phyloP scores from a whole-genome alignment of 1,140 invertebrate genomes.

The Frieseomelitta varia region DNA sequence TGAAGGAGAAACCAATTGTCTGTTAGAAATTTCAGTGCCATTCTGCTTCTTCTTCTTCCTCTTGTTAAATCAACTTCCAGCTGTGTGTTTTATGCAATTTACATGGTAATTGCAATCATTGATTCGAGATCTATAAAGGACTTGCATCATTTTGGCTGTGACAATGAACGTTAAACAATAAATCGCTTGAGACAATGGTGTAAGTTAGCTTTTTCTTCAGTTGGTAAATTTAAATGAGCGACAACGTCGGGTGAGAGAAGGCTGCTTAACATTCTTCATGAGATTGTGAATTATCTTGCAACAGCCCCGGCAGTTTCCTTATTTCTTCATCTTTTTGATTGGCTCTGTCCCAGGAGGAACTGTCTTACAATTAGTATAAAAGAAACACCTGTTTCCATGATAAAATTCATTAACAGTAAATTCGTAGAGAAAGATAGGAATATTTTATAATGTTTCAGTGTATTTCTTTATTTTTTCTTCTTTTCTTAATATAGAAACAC shows the following conservation, averaged over 20 bases:
- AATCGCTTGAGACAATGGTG: constrained; percentile 26
- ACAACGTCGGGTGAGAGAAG: background rate
- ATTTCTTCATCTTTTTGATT: background rate
- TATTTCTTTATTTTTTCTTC: background rate
- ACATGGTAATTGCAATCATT: constrained; percentile 24
- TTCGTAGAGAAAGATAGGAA: background rate
- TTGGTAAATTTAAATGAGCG: constrained; percentile 38
- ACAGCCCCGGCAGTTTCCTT: background rate
- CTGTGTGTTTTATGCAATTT: background rate
- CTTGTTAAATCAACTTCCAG: background rate
- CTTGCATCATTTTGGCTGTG: constrained; percentile 42
- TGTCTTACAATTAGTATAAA: background rate
- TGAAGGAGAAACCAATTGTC: too few species aligned
- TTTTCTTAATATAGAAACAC: too few species aligned
- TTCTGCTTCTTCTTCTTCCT: background rate
- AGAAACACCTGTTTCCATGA: background rate
- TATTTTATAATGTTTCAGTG: background rate
- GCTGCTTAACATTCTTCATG: constrained; percentile 30
- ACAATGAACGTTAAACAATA: constrained; percentile 43
- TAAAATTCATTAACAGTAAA: background rate
- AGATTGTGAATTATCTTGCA: constrained; percentile 32
- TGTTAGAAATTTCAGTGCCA: too few species aligned
- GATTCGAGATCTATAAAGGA: constrained; percentile 9
- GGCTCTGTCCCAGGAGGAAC: background rate
- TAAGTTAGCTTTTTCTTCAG: constrained; percentile 21